Percentiles rank a stretch among this genome's conserved stretches.
These are phyloP conservation scores for Muraenolepis orangiensis DNA, from an alignment of 2,797 vertebrate species.

Conservation along the genomic window DNA sequence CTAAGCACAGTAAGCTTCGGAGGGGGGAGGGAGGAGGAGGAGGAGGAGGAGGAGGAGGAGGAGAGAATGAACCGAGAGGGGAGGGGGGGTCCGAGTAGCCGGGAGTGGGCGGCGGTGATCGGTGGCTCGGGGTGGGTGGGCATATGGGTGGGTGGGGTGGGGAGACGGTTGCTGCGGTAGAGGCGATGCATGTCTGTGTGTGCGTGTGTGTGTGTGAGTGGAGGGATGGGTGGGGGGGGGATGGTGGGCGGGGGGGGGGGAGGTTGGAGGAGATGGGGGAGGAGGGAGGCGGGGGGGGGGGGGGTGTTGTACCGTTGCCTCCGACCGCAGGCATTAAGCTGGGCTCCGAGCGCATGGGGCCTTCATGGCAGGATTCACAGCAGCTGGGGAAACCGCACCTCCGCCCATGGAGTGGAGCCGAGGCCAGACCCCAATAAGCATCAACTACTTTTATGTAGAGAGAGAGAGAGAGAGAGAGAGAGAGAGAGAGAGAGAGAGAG, in stretches of 20 bases:
- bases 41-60: too few relatives aligned
- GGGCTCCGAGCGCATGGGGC: constrained; percentile 56
- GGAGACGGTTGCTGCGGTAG: constrained; percentile 8
- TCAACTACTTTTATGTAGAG: constrained; percentile 59
- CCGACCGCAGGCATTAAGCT: constrained; percentile 60
- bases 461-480: constrained; percentile 46
- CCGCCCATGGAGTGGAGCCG: constrained; percentile 63
- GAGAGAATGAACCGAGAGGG: too few relatives aligned
- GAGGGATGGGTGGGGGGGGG: constrained; percentile 11
- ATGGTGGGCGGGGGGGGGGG: constrained; percentile 11
- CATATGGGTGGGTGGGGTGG: neutral
- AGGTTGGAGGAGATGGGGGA: neutral
- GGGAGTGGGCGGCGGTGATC: neutral
- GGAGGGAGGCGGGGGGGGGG: neutral
- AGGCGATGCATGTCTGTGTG: constrained; percentile 14
- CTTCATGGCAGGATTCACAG: constrained; percentile 64
- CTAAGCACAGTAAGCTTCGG: neutral
- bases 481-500: constrained; percentile 29
- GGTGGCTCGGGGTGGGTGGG: too few relatives aligned
- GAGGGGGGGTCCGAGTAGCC: too few relatives aligned
- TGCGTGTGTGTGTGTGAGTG: constrained; percentile 4
- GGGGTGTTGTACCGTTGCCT: constrained; percentile 22
- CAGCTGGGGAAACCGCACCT: constrained; percentile 74
- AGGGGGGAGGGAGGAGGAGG: neutral
- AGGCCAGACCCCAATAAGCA: constrained; percentile 63